phyloP scores from a whole-genome alignment of 2,113 vertebrate species.

The Odontesthes bonariensis region DNA sequence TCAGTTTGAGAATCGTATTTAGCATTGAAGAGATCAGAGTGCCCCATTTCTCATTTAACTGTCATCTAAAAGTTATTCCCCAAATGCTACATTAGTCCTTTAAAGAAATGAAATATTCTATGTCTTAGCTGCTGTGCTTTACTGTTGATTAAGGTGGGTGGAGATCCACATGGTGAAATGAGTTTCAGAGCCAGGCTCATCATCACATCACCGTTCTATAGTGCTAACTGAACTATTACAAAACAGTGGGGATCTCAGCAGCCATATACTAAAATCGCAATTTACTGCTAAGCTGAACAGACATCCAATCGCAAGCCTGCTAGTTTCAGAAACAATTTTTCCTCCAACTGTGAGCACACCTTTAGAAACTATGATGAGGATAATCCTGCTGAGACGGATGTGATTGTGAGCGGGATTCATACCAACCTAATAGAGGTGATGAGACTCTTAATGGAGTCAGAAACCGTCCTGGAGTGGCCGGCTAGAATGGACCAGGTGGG shows the following conservation, averaged over 20 bases:
- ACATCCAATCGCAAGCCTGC: constrained; percentile 18
- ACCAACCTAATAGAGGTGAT: constrained; percentile 97
- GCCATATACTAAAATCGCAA: constrained; percentile 36
- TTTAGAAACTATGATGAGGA: constrained; percentile 6
- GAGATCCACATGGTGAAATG: constrained; percentile 18
- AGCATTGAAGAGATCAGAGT: background rate
- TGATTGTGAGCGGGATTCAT: constrained; percentile 2
- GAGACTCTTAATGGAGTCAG: constrained; percentile 98
- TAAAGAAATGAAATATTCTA: constrained; percentile 3
- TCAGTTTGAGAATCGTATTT: background rate
- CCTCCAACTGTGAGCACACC: constrained; percentile 17
- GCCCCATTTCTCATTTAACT: background rate
- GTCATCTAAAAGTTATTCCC: background rate
- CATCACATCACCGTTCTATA: constrained; percentile 26
- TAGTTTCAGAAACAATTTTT: constrained; percentile 16
- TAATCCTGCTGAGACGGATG: constrained; percentile 34
- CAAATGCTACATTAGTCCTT: background rate
- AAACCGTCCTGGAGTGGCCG: constrained; percentile 95
- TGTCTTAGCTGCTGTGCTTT: background rate
- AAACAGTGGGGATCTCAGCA: constrained; percentile 22
- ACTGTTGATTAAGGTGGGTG: constrained; percentile 13
- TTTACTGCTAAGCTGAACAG: constrained; percentile 42
- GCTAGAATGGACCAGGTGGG: constrained; percentile 97
- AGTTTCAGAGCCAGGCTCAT: constrained; percentile 23
- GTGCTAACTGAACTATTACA: constrained; percentile 26